Evolutionary conservation across 2,113 vertebrate species (phyloP).

Genomic region (Tylochromis polylepis): DNA sequence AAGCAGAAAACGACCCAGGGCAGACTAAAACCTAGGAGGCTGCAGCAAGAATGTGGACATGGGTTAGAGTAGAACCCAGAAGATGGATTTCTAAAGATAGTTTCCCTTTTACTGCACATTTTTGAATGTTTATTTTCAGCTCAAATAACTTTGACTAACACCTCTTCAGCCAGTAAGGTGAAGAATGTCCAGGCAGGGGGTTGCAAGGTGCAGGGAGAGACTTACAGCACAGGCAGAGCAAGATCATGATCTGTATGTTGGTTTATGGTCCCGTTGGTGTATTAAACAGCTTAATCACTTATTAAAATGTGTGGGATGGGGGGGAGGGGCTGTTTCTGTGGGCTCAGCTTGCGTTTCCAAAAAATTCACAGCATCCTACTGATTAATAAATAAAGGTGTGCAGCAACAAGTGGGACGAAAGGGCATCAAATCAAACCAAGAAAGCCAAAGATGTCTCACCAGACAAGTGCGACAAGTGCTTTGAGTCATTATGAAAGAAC

Average conservation of each 20-base stretch:
- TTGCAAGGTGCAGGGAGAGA: not conserved
- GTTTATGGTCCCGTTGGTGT: not conserved
- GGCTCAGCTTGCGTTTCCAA: fast-evolving
- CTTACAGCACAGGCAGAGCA: not conserved
- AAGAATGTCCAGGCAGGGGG: not conserved
- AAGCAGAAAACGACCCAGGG: not conserved
- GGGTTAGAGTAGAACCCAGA: fast-evolving
- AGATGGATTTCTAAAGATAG: not conserved
- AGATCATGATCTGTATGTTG: fast-evolving
- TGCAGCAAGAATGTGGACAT: fast-evolving
- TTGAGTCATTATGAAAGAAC: not conserved
- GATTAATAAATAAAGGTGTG: not conserved
- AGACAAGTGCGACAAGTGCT: not conserved
- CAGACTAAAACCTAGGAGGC: not conserved
- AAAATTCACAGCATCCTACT: not conserved
- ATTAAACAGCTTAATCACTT: not conserved
- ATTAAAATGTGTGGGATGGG: not conserved
- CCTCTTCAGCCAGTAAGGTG: not conserved
- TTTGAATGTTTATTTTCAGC: not conserved
- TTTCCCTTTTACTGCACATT: not conserved
- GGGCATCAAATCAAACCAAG: not conserved
- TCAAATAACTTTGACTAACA: not conserved
- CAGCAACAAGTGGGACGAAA: not conserved
- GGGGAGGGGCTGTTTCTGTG: not conserved
- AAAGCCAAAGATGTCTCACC: not conserved